Percentiles rank a stretch among this genome's conserved stretches.
These are phyloP conservation scores for Pogonomyrmex barbatus DNA, from an alignment of 1,140 invertebrate genomes.

Conservation along the genomic window DNA sequence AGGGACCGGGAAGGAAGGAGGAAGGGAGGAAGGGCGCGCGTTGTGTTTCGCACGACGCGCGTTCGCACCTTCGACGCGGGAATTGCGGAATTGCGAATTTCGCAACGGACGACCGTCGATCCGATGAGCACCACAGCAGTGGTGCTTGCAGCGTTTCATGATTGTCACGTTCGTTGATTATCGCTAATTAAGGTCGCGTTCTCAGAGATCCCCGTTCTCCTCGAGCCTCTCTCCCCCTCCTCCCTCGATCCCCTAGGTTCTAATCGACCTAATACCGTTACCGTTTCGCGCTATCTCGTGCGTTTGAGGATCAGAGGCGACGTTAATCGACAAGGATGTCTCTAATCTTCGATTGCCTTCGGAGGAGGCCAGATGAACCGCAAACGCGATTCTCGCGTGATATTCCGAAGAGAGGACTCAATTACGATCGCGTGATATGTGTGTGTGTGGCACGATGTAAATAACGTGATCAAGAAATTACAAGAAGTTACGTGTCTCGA, in stretches of 20 bases:
- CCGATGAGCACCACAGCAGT: neutral
- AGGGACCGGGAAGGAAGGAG: no score
- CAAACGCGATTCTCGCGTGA: neutral
- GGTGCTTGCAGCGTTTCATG: conserved; percentile 14
- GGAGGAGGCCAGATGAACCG: neutral
- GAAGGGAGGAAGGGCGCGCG: neutral
- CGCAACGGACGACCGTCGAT: neutral
- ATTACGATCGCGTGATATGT: no score
- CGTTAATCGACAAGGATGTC: neutral
- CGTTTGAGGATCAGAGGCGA: neutral
- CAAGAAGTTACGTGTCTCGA: neutral
- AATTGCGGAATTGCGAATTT: neutral
- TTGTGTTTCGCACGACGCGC: neutral
- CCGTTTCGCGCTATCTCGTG: neutral
- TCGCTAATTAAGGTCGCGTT: conserved; percentile 74
- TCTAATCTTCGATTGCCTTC: neutral
- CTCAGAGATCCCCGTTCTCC: conserved; percentile 41
- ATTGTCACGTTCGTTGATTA: conserved; percentile 72
- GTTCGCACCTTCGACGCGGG: neutral
- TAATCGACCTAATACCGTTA: neutral
- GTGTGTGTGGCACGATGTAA: neutral
- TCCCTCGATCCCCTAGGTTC: neutral
- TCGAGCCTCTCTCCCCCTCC: no score
- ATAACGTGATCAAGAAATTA: conserved; percentile 20
- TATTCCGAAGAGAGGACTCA: neutral